These are phyloP conservation scores for Acleris holmiana DNA, from an alignment of 2,888 invertebrate species.

Conservation along the genomic window DNA sequence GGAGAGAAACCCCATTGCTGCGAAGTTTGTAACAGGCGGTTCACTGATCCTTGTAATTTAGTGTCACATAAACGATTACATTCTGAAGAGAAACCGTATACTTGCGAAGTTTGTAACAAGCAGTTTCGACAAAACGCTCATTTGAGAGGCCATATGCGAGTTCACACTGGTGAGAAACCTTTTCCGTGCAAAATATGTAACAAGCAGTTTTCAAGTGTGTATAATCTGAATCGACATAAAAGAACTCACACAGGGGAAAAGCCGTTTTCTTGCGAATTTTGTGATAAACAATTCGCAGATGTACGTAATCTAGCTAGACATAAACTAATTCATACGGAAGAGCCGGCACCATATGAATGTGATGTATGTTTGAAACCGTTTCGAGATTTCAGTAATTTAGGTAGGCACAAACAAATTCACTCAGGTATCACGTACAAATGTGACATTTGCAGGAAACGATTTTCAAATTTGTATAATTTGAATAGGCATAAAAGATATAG, in stretches of 20 bases:
- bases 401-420: neutral
- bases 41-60: neutral
- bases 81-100: neutral
- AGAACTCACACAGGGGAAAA: neutral
- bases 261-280: neutral
- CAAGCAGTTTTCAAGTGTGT: neutral
- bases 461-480: neutral
- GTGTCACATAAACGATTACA: neutral
- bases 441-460: neutral
- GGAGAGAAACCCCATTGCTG: neutral
- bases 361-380: neutral
- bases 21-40: neutral
- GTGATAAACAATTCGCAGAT: neutral
- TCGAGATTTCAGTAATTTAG: neutral
- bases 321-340: neutral
- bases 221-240: neutral
- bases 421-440: neutral
- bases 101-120: neutral
- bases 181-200: neutral
- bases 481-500: slow-evolving; percentile 1
- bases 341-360: neutral
- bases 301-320: neutral
- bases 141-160: no score
- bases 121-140: neutral
- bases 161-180: neutral